Percentiles rank a stretch among this genome's conserved stretches.
Evolutionary conservation across 2,113 vertebrate species (phyloP).

Genomic region (Cisticola juncidis): DNA sequence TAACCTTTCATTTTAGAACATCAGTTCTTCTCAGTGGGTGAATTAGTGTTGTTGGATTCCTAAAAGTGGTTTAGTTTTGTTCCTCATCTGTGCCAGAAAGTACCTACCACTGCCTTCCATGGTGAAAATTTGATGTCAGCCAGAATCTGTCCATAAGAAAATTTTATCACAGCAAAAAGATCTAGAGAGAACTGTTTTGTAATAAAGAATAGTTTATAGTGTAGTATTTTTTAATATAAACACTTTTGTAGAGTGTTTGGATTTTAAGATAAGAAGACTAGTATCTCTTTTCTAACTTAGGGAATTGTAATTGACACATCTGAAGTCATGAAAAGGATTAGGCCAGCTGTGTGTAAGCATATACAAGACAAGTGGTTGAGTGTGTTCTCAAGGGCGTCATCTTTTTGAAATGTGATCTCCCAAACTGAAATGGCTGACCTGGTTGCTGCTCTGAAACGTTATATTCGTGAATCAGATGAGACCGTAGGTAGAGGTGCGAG

Average conservation of each 20-base stretch:
- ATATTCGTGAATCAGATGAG: constrained; percentile 38
- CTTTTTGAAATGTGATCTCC: constrained; percentile 64
- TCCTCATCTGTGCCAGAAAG: background rate
- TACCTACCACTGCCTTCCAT: background rate
- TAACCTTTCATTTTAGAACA: background rate
- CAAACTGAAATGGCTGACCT: constrained; percentile 61
- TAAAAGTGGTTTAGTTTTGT: background rate
- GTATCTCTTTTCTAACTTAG: background rate
- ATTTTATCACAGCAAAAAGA: background rate
- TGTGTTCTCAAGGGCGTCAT: constrained; percentile 67
- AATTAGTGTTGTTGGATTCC: background rate
- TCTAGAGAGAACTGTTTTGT: background rate
- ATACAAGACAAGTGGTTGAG: constrained; percentile 58
- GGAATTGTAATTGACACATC: constrained; percentile 27
- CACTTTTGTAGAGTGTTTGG: background rate
- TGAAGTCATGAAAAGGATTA: constrained; percentile 53
- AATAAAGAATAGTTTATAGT: background rate
- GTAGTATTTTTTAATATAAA: background rate
- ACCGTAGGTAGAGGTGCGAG: background rate
- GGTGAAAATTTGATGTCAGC: background rate
- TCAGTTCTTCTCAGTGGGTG: background rate
- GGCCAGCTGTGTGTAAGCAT: constrained; percentile 63
- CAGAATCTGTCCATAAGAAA: background rate
- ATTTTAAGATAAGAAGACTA: background rate
- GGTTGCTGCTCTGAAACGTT: constrained; percentile 40